phyloP scores from a whole-genome alignment of 2,113 vertebrate genomes.

The Suncus etruscus region DNA sequence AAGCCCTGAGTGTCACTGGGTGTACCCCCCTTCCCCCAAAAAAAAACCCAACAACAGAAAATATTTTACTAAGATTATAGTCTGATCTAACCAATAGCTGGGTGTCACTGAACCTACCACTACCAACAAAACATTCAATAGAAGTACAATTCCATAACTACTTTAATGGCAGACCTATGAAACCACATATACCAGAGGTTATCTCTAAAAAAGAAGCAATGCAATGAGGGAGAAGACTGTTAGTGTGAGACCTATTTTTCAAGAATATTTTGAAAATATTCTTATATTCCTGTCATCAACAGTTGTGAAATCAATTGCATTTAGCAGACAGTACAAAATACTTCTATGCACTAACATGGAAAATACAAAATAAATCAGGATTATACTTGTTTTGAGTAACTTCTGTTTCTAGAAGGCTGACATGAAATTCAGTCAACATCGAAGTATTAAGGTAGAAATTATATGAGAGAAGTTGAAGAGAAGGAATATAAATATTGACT shows the following conservation, averaged over 20 bases:
- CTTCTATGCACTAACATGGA: neutral
- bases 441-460: neutral
- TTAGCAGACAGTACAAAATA: neutral
- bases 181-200: conserved; percentile 16
- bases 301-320: neutral
- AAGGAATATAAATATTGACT: fast-evolving
- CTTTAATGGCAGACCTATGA: conserved; percentile 67
- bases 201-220: conserved; percentile 50
- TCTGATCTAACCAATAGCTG: conserved; percentile 78
- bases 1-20: no score
- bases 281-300: neutral
- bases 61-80: conserved; percentile 72
- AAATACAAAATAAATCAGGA: neutral
- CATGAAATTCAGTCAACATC: neutral
- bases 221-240: neutral
- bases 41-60: conserved; percentile 68
- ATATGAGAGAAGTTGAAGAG: neutral
- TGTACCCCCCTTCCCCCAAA: no score
- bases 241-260: conserved; percentile 50
- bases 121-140: conserved; percentile 65
- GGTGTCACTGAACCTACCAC: conserved; percentile 72
- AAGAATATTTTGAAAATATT: neutral
- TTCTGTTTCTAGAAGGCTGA: neutral
- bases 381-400: neutral
- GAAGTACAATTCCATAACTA: conserved; percentile 69